Evolutionary conservation across 1,140 invertebrate genomes (phyloP).

Genomic region (Thrips palmi): DNA sequence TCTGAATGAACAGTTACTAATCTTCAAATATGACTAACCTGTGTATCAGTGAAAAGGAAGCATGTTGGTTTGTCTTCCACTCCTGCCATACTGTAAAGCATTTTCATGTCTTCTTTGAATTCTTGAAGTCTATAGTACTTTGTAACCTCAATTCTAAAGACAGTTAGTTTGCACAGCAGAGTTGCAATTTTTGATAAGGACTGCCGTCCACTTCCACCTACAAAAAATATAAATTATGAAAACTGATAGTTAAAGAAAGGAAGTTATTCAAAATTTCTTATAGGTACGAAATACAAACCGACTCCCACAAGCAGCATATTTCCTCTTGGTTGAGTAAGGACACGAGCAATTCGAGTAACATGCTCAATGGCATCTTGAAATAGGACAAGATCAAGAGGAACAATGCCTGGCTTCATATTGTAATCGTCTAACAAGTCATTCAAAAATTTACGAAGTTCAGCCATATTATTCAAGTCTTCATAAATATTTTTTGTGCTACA

Average conservation of each 20-base stretch:
- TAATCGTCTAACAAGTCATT: constrained; percentile 54
- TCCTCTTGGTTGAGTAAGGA: constrained; percentile 64
- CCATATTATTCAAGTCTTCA: constrained; percentile 50
- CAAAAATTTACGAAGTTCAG: constrained; percentile 39
- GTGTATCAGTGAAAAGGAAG: constrained; percentile 69
- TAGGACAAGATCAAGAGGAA: constrained; percentile 59
- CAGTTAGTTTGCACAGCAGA: constrained; percentile 56
- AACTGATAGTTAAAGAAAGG: background rate
- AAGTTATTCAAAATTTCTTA: background rate
- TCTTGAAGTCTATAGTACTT: constrained; percentile 54
- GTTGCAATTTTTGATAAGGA: constrained; percentile 53
- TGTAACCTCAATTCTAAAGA: constrained; percentile 60
- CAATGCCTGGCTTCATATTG: constrained; percentile 51
- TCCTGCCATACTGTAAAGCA: constrained; percentile 46
- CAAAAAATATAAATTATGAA: constrained; percentile 9
- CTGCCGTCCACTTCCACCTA: constrained; percentile 69
- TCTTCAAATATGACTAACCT: constrained; percentile 20
- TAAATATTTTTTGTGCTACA: constrained; percentile 54
- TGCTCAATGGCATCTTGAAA: constrained; percentile 73
- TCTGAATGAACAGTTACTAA: background rate
- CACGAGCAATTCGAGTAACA: constrained; percentile 56
- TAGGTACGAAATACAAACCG: constrained; percentile 25
- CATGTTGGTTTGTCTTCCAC: constrained; percentile 52
- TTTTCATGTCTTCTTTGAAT: constrained; percentile 70
- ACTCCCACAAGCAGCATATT: constrained; percentile 70